Percentiles rank a stretch among this genome's conserved stretches.
Evolutionary conservation across 2,113 vertebrate species (phyloP).

Genomic region (Cygnus atratus): DNA sequence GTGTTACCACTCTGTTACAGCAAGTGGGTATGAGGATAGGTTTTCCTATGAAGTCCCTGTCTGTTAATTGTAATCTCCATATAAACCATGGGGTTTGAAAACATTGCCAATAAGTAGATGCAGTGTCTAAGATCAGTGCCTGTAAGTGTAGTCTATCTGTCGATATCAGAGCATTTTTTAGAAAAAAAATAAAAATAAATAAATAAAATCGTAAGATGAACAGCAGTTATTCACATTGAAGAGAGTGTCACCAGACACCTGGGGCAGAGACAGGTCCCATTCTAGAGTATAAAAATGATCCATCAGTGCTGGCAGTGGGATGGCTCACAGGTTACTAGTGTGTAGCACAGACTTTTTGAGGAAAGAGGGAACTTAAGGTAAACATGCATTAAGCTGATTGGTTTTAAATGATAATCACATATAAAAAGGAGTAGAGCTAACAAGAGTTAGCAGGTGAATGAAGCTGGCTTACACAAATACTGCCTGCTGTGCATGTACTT

Average conservation of each 20-base stretch:
- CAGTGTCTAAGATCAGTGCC: neutral
- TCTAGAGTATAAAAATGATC: neutral
- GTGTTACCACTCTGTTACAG: fast-evolving
- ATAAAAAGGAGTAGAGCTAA: neutral
- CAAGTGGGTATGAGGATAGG: fast-evolving
- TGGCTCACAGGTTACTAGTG: neutral
- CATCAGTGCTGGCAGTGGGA: neutral
- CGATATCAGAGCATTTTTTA: neutral
- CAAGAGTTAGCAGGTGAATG: neutral
- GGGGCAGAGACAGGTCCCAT: neutral
- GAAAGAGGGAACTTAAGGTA: neutral
- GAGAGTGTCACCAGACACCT: neutral
- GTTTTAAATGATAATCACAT: neutral
- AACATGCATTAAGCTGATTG: neutral
- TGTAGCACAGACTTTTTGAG: neutral
- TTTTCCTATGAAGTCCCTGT: neutral
- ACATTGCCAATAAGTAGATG: neutral
- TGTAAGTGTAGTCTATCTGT: neutral
- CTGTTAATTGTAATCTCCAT: neutral
- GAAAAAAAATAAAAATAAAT: neutral
- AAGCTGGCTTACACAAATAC: neutral
- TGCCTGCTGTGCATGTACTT: neutral
- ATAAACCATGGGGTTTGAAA: neutral
- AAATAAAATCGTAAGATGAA: neutral
- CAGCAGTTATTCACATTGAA: neutral